Evolutionary conservation across 2,888 invertebrate genomes (phyloP), one percentile per base, ranked within the genome.

Genomic region (Therioaphis trifolii): DNA sequence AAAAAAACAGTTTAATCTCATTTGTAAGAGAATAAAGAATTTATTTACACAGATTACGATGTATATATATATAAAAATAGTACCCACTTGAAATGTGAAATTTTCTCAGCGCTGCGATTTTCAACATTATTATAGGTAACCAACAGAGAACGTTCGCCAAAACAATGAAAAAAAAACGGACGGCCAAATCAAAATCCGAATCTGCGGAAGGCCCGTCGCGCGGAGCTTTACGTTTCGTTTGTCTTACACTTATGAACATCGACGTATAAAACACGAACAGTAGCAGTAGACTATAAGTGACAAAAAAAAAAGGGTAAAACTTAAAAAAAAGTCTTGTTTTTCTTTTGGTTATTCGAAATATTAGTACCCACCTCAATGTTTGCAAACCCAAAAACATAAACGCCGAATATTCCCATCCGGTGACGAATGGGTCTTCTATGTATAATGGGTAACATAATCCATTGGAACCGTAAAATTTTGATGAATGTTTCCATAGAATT

Each of bases 381-480:
- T 94, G 93, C 27, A 93, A 88, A 24, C 92, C 93, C 40, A 93
- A 89, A 87, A 93, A 93, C 85, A 94, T 91, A 87, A 93, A 92
- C 0, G 93, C 91, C 1, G 93, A 93, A 87, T 93, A 94, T 87
- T 93, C 90, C 93, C 93, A 94, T 24, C 94, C 93, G 35, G 91
- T 87, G 4, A 91, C 89, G 88, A 89, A 93, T 0, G 93, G 92
- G 85, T 93, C 92, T 85, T 92, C 92, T 85, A 93, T 91, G 88
- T 93, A 93, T 29, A 94, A 88, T 0, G 93, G 93, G 86, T 93
- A 92, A 86, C 94, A 94, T 87, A 93, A 91, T 68, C 93, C 92
- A 79, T 92, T 92, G 27, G 90, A 90, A 18, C 93, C 93, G 87
- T 93, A 93, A 88, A 92, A 93, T 85, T 90, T 89, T 0, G 91